Evolutionary conservation across 2,113 vertebrate species (phyloP).

Genomic region (Pogona vitticeps): DNA sequence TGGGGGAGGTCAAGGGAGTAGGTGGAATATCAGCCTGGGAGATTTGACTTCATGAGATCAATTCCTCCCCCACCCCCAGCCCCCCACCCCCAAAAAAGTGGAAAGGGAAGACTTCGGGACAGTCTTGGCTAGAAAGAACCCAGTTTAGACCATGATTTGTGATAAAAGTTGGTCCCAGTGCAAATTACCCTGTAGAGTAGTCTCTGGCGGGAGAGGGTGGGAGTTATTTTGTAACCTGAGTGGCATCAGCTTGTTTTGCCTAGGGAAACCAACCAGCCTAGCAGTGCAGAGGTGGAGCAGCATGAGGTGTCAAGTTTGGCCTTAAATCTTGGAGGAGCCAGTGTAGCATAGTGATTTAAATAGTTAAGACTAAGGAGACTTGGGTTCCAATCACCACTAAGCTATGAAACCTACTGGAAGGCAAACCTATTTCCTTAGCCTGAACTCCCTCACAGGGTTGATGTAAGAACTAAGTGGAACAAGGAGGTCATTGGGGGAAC

Average conservation of each 20-base stretch:
- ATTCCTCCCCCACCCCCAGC: too few relatives aligned
- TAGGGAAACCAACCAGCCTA: neutral
- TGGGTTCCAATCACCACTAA: too few relatives aligned
- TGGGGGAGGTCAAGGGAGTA: neutral
- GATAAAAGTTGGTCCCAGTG: neutral
- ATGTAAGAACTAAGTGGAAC: too few relatives aligned
- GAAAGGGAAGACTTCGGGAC: neutral
- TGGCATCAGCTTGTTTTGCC: neutral
- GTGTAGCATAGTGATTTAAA: too few relatives aligned
- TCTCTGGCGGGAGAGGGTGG: too few relatives aligned
- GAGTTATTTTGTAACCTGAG: neutral
- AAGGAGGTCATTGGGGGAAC: too few relatives aligned
- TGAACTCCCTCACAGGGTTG: too few relatives aligned
- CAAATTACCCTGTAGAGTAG: neutral
- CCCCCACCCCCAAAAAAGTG: neutral
- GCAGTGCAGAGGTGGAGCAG: neutral
- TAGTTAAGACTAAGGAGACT: too few relatives aligned
- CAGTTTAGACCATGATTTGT: neutral
- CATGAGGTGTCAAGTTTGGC: neutral
- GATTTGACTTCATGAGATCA: neutral
- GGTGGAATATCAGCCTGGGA: neutral
- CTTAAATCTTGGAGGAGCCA: neutral
- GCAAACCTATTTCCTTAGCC: too few relatives aligned
- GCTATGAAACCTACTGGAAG: too few relatives aligned
- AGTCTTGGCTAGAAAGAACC: neutral